These are phyloP conservation scores for Diaperis boleti DNA, from an alignment of 2,888 invertebrate genomes.

Conservation along the genomic window DNA sequence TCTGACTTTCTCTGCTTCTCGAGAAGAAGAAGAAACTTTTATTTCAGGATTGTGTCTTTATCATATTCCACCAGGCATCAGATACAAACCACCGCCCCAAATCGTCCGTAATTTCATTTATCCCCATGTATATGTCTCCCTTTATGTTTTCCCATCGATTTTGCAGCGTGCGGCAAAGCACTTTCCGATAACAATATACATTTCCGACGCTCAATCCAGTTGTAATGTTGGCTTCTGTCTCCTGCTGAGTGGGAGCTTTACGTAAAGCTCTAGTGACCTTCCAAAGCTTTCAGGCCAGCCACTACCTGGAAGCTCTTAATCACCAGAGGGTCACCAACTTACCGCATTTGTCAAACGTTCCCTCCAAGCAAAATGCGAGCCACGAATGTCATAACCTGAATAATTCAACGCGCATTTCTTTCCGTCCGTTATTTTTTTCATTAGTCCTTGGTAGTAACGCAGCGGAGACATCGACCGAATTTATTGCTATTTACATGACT, in stretches of 20 bases:
- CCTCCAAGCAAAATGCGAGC: slow-evolving; percentile 7
- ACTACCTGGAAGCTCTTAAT: slow-evolving; percentile 36
- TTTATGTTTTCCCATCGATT: slow-evolving; percentile 22
- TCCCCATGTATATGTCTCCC: slow-evolving; percentile 1
- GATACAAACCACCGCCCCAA: neutral
- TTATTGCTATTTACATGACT: neutral
- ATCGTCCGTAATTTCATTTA: slow-evolving; percentile 2
- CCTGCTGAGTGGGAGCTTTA: slow-evolving; percentile 40
- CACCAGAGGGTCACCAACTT: slow-evolving; percentile 28
- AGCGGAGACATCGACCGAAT: too few species aligned
- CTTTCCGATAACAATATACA: slow-evolving; percentile 43
- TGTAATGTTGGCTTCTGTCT: slow-evolving; percentile 40
- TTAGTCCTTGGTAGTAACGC: neutral
- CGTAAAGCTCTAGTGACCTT: slow-evolving; percentile 38
- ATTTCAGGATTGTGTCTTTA: too few species aligned
- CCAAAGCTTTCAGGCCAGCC: slow-evolving; percentile 33
- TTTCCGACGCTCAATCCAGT: slow-evolving; percentile 35
- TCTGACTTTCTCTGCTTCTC: too few species aligned
- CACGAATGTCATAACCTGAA: slow-evolving; percentile 9
- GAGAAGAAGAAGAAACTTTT: too few species aligned
- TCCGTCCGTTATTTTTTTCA: neutral
- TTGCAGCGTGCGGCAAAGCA: slow-evolving; percentile 33
- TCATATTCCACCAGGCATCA: too few species aligned
- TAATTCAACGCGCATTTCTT: slow-evolving; percentile 21
- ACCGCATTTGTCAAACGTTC: slow-evolving; percentile 22